Evolutionary conservation across 2,888 invertebrate species (phyloP).

Genomic region (Linhomoeus sp.): DNA sequence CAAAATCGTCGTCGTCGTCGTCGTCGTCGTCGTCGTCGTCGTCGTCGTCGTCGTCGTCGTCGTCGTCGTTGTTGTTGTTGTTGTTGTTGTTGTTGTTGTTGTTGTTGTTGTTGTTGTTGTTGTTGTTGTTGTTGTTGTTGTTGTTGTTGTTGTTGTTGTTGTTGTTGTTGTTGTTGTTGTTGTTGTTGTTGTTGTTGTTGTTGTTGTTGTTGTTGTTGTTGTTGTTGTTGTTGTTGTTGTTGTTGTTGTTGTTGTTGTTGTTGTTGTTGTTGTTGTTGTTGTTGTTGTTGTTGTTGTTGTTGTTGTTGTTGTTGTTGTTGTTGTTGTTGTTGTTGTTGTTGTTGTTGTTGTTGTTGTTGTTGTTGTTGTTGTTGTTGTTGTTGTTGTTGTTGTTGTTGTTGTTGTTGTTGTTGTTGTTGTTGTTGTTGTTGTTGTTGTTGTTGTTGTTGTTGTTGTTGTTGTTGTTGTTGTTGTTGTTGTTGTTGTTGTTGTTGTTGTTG

Average conservation of each 20-base stretch:
- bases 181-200: slow-evolving; percentile 1
- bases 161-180: slow-evolving; percentile 1
- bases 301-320: slow-evolving; percentile 1
- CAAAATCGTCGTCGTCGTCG: not conserved
- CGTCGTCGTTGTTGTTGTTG: not conserved
- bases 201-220: slow-evolving; percentile 1
- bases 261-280: slow-evolving; percentile 1
- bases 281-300: slow-evolving; percentile 1
- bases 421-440: not conserved
- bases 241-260: slow-evolving; percentile 1
- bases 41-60: not conserved
- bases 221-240: slow-evolving; percentile 1
- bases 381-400: not conserved
- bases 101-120: slow-evolving; percentile 1
- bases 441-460: not conserved
- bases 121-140: slow-evolving; percentile 1
- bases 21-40: not conserved
- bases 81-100: slow-evolving; percentile 1
- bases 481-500: not conserved
- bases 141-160: slow-evolving; percentile 1
- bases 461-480: not conserved
- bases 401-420: not conserved
- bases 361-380: not conserved
- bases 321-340: not conserved
- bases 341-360: not conserved